These are phyloP conservation scores for Blastobasis adustella DNA, from an alignment of 2,888 invertebrate species.

Conservation along the genomic window DNA sequence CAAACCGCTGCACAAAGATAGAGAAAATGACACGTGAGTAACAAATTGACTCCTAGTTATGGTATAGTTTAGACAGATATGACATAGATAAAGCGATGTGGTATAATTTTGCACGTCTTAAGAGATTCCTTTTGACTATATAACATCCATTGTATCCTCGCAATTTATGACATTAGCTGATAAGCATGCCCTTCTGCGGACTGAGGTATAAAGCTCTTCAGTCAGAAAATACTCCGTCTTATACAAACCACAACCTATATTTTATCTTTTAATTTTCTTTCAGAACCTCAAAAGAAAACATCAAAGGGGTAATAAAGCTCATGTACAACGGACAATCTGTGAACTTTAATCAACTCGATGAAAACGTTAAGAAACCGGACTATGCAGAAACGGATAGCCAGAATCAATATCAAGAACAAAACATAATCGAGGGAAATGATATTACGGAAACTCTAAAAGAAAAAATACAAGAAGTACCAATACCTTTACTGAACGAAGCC, in stretches of 20 bases:
- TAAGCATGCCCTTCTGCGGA: too few relatives aligned
- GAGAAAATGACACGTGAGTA: constrained; percentile 33
- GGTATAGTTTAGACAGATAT: too few relatives aligned
- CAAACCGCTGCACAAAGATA: constrained; percentile 21
- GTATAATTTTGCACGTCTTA: too few relatives aligned
- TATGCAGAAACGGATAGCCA: not conserved
- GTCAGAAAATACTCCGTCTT: too few relatives aligned
- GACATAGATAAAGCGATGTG: too few relatives aligned
- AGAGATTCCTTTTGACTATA: too few relatives aligned
- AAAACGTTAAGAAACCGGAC: constrained; percentile 6
- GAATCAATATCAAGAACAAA: constrained; percentile 1
- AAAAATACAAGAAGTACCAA: constrained; percentile 12
- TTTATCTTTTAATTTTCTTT: not conserved
- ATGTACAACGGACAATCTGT: constrained; percentile 48
- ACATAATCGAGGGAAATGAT: not conserved
- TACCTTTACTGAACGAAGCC: constrained; percentile 27
- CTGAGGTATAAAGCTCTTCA: too few relatives aligned
- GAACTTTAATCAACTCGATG: constrained; percentile 25
- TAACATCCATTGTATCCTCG: too few relatives aligned
- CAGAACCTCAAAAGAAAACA: constrained; percentile 24
- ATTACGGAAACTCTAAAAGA: constrained; percentile 1
- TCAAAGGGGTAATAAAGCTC: constrained; percentile 43
- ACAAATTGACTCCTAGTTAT: too few relatives aligned
- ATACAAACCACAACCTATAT: too few relatives aligned
- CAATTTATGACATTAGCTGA: too few relatives aligned